Conservation (phyloP, 1,140 invertebrate genomes). For the Tetramorium alpestre region DNA sequence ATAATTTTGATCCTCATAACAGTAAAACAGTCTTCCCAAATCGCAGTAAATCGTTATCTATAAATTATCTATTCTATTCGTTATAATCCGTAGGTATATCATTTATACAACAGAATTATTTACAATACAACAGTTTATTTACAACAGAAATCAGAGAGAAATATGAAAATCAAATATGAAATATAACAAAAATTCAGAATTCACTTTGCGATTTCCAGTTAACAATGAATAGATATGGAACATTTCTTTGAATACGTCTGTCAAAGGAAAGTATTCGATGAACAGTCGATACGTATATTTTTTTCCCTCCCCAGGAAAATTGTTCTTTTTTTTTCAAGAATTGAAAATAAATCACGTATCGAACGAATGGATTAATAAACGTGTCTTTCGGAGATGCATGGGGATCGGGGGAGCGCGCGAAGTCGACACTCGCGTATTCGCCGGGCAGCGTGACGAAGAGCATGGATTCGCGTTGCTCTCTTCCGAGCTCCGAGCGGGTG, state of each 20-base stretch:
- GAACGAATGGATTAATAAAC: slow-evolving; percentile 31
- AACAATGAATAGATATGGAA: not conserved
- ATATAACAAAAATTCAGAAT: not conserved
- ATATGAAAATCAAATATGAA: not conserved
- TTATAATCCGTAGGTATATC: not conserved
- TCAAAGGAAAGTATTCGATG: not conserved
- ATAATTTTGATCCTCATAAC: slow-evolving; percentile 29
- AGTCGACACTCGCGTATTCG: slow-evolving; percentile 38
- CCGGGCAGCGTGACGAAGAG: slow-evolving; percentile 31
- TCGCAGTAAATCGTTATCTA: not conserved
- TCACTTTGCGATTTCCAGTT: not conserved
- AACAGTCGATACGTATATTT: not conserved
- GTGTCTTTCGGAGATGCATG: not conserved
- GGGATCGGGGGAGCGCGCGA: not conserved
- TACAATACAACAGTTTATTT: not conserved
- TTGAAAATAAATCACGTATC: not conserved
- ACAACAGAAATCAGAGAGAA: not conserved
- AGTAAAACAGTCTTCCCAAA: not conserved
- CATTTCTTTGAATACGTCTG: not conserved
- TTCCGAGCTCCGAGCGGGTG: slow-evolving; percentile 1
- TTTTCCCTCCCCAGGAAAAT: not conserved
- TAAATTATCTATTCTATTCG: not conserved
- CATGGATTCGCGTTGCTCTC: slow-evolving; percentile 20
- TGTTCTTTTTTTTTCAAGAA: not conserved
- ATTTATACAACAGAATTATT: too few relatives aligned